Evolutionary conservation across 2,113 vertebrate species (phyloP).

Genomic region (Siniperca chuatsi): DNA sequence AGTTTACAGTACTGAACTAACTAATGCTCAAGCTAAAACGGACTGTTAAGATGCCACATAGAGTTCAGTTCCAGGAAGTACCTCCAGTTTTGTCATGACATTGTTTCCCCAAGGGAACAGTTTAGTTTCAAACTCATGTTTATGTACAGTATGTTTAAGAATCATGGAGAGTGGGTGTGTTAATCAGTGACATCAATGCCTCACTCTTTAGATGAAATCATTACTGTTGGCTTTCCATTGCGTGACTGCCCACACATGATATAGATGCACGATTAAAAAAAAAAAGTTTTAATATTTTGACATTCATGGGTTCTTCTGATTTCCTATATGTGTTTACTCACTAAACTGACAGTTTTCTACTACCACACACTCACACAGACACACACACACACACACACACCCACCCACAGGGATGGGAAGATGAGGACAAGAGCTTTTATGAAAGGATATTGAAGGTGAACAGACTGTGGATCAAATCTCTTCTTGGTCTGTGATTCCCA

Average conservation of each 20-base stretch:
- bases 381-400: background rate
- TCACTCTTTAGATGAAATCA: background rate
- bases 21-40: too few relatives aligned
- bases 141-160: background rate
- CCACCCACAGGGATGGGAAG: background rate
- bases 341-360: background rate
- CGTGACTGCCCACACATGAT: background rate
- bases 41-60: background rate
- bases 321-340: background rate
- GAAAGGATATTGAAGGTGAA: constrained; percentile 20
- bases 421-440: background rate
- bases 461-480: constrained; percentile 34
- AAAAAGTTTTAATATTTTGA: background rate
- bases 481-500: constrained; percentile 19
- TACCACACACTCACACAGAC: background rate
- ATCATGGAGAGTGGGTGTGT: background rate
- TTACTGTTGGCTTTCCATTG: background rate
- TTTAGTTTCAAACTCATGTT: background rate
- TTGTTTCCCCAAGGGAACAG: too few relatives aligned
- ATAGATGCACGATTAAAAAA: background rate
- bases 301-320: background rate
- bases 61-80: background rate
- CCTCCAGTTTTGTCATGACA: background rate
- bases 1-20: too few relatives aligned
- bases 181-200: constrained; percentile 1